phyloP scores from a whole-genome alignment of 23 tunicate genomes.

The Ascidia mentula region DNA sequence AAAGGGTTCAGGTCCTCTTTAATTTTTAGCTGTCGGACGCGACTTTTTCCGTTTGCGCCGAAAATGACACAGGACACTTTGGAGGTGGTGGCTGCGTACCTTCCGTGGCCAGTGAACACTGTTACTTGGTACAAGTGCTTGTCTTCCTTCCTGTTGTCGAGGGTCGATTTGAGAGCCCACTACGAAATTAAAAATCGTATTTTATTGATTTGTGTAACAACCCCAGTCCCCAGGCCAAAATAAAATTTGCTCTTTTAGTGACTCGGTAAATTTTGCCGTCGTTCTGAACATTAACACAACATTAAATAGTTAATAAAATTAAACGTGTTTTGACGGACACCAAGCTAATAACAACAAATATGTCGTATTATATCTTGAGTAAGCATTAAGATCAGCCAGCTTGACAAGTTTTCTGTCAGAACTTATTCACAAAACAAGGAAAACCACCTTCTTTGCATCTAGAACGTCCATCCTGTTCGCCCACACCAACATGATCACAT shows the following conservation, averaged over 20 bases:
- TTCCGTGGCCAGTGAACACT: constrained; percentile 85
- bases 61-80: constrained; percentile 65
- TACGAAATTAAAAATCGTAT: constrained; percentile 12
- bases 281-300: too few relatives aligned
- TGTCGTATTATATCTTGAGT: not conserved
- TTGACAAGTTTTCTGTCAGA: not conserved
- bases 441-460: constrained; percentile 64
- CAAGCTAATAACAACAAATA: too few relatives aligned
- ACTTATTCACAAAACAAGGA: not conserved
- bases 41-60: constrained; percentile 70
- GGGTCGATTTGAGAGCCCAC: constrained; percentile 80
- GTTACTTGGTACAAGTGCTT: constrained; percentile 79
- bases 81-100: constrained; percentile 82
- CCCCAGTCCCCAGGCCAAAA: too few relatives aligned
- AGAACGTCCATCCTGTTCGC: constrained; percentile 63
- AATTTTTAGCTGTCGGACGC: constrained; percentile 55
- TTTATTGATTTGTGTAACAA: too few relatives aligned
- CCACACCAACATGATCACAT: constrained; percentile 67
- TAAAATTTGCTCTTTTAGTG: too few relatives aligned
- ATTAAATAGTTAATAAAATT: too few relatives aligned
- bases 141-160: constrained; percentile 92
- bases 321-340: too few relatives aligned
- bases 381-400: not conserved
- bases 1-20: constrained; percentile 63
- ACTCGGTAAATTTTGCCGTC: too few relatives aligned